Evolutionary conservation across 2,797 vertebrate species (phyloP).

Genomic region (Halcyon smyrnensis): DNA sequence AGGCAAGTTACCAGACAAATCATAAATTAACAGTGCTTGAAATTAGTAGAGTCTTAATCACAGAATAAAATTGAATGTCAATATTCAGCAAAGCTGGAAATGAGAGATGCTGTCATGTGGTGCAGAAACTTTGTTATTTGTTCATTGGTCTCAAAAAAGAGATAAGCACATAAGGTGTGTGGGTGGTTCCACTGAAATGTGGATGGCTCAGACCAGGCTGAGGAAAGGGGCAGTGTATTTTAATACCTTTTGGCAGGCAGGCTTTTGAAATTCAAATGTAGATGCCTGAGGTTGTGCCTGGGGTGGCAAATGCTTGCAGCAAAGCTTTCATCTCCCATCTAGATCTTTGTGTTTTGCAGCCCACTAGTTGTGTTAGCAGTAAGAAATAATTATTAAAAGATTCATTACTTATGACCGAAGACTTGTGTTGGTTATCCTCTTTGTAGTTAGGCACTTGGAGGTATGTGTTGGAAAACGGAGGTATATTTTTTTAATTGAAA

Average conservation of each 20-base stretch:
- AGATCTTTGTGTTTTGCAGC: neutral
- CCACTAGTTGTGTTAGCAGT: neutral
- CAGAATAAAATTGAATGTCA: neutral
- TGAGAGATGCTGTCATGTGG: neutral
- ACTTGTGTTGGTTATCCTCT: neutral
- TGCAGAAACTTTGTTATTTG: neutral
- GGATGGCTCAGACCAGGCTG: slow-evolving; percentile 42
- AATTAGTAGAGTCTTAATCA: neutral
- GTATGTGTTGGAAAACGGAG: fast-evolving
- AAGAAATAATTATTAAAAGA: neutral
- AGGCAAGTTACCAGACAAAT: neutral
- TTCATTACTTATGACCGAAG: neutral
- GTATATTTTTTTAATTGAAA: neutral
- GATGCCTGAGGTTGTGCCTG: neutral
- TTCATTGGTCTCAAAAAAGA: neutral
- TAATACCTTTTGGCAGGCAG: neutral
- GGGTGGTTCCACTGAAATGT: slow-evolving; percentile 7
- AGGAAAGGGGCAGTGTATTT: neutral
- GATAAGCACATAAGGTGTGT: neutral
- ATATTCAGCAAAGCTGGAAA: neutral
- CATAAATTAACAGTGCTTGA: neutral
- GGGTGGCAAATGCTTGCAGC: neutral
- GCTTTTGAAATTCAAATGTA: neutral
- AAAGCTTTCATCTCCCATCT: neutral
- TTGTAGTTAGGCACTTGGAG: neutral